Base-by-base conservation (phyloP, 2,113 vertebrate species). In the Typhlomys cinereus region DNA sequence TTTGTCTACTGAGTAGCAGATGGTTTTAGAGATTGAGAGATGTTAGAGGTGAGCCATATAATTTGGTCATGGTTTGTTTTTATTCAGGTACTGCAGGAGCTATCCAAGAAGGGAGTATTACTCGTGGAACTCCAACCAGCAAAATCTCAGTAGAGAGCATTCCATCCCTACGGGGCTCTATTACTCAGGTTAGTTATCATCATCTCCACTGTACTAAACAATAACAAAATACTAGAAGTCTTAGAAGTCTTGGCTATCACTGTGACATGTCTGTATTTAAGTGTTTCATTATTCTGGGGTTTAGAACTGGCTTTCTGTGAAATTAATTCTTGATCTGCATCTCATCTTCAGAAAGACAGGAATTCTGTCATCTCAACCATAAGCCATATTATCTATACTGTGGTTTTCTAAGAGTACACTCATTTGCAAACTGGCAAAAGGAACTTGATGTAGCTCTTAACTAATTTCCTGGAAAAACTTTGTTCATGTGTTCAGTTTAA, bases 41-140 rank as follows among this genome's bases (percentile, higher is more conserved):
- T 52, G 34, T 29, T 18, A 27, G 34, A 7, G 46, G 6, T 41
- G 7, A 6, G n/a, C 17, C 17, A 1, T 61, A 1, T 91, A 46
- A 71, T 76, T 64, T 66, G 31, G 27, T 87, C 9, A 82, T 75
- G 39, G 20, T 85, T 87, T 92, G 8, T 93, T 96, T 92, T 93
- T 74, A 92, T 96, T 50, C 92, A 99, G 99, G 99, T 96, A 98
- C 98, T 76, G 79, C 98, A 87, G 96, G 98, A 0, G 91, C 98
- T 85, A 98, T 99, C 88, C 99, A 99, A 93, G 99, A 99, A 85
- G 98, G 99, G 71, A 98, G 98, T 88, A 98, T 99, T 96, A 98
- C 98, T 21, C 98, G 99, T 95, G 98, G 98, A 85, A 99, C 98
- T 82, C 98, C 98, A 92, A 96, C 98, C 88, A 98, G 78, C 97